Conservation (phyloP, 2,113 vertebrate species). For the Oostethus manadensis region DNA sequence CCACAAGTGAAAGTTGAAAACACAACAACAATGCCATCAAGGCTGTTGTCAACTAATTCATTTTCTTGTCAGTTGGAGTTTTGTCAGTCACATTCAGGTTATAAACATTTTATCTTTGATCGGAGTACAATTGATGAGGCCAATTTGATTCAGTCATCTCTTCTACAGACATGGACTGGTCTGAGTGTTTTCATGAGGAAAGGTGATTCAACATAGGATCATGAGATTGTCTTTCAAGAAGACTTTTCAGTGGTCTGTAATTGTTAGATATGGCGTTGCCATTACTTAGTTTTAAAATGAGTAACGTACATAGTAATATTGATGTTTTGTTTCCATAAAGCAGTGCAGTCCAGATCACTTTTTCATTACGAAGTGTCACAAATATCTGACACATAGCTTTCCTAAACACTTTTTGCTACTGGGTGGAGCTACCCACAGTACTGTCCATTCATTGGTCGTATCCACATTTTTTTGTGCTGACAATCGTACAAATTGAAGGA, state of each 20-base stretch:
- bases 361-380: not conserved
- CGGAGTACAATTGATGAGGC: not conserved
- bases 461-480: not conserved
- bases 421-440: not conserved
- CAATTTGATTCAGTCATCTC: not conserved
- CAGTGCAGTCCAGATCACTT: not conserved
- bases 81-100: not conserved
- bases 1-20: not conserved
- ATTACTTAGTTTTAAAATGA: not conserved
- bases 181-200: constrained; percentile 9
- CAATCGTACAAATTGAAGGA: not conserved
- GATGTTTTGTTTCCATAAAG: not conserved
- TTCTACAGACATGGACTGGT: constrained; percentile 34
- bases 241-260: not conserved
- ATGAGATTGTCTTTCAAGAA: too few relatives aligned
- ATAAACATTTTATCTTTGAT: not conserved
- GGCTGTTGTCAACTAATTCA: not conserved
- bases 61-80: not conserved
- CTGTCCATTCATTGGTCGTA: not conserved
- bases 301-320: not conserved
- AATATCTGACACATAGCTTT: not conserved
- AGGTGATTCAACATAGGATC: not conserved
- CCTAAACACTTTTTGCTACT: too few relatives aligned
- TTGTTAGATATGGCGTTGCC: not conserved
- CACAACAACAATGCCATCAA: not conserved